Evolutionary conservation across 2,113 vertebrate species (phyloP).

Genomic region (Campylomormyrus tamandua): DNA sequence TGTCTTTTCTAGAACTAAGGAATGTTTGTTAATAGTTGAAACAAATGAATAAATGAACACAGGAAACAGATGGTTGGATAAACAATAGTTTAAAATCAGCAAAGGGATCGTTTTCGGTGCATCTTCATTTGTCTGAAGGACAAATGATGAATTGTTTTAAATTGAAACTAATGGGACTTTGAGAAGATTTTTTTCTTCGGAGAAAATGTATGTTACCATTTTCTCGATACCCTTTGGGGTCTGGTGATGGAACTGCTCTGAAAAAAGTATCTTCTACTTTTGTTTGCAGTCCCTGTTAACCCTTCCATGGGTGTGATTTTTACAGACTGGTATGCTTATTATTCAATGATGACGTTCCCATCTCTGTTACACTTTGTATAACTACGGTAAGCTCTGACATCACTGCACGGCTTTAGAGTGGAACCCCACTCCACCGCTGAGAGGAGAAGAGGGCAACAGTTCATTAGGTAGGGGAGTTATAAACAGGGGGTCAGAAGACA

Average conservation of each 20-base stretch:
- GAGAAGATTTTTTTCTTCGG: background rate
- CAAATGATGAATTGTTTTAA: background rate
- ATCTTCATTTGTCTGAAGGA: background rate
- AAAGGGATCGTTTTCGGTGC: background rate
- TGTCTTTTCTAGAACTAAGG: background rate
- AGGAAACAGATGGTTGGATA: background rate
- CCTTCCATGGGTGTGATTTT: background rate
- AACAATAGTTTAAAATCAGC: background rate
- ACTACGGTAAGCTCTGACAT: constrained; percentile 44
- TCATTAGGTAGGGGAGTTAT: constrained; percentile 38
- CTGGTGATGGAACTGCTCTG: background rate
- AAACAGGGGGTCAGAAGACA: constrained; percentile 25
- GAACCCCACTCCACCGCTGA: constrained; percentile 43
- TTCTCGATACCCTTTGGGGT: background rate
- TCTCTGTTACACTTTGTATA: constrained; percentile 56
- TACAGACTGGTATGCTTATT: constrained; percentile 41
- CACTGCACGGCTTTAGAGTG: constrained; percentile 39
- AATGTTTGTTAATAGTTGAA: background rate
- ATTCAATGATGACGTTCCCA: constrained; percentile 51
- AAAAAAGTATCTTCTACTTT: background rate
- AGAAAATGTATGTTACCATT: background rate
- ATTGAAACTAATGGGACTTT: background rate
- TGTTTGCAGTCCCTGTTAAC: constrained; percentile 25
- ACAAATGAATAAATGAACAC: background rate
- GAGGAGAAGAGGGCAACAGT: constrained; percentile 59